Evolutionary conservation across 2,888 invertebrate species (phyloP), one percentile per base, ranked within the genome.

Genomic region (Heliconius ismenius): DNA sequence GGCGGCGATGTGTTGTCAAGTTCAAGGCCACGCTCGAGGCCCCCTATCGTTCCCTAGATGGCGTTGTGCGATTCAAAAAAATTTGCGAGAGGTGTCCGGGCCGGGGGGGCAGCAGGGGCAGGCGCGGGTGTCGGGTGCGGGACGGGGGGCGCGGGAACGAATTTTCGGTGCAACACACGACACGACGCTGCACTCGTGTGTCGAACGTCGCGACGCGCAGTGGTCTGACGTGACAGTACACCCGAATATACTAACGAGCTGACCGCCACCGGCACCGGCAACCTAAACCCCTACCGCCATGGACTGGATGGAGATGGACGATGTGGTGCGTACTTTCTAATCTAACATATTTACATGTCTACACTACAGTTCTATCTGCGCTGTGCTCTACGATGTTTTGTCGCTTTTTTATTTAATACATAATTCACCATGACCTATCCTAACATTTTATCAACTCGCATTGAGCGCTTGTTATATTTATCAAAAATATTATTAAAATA

Each of bases 261-360:
- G 87, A 89, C 87, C 88, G 58, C 58, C 58, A n/a, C 58, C n/a
- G 85, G 87, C 58, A n/a, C 58, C n/a, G 85, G 87, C 87, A 87
- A 90, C 87, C 89, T 87, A 89, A 86, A 83, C 87, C 85, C 87
- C 86, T 84, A 85, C 85, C 89, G 87, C 87, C 86, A 94, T 93
- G 93, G 93, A 94, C 89, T 93, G 93, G 93, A 93, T 94, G 92
- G 93, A 92, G 86, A 93, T 93, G 92, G 93, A 92, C 86, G 92
- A 94, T 83, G 91, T 94, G 91, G 93, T 94, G 84, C 88, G 93
- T 93, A 91, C 83, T 77, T 79, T 86, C 85, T 81, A 80, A 81
- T 81, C 13, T 39, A 39, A 28, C 81, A 73, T 54, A 81, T 77
- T 75, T 78, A 76, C 78, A 77, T 78, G 63, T 73, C 67, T 73